phyloP scores from a whole-genome alignment of 2,113 vertebrate genomes.

The Corythoichthys intestinalis region DNA sequence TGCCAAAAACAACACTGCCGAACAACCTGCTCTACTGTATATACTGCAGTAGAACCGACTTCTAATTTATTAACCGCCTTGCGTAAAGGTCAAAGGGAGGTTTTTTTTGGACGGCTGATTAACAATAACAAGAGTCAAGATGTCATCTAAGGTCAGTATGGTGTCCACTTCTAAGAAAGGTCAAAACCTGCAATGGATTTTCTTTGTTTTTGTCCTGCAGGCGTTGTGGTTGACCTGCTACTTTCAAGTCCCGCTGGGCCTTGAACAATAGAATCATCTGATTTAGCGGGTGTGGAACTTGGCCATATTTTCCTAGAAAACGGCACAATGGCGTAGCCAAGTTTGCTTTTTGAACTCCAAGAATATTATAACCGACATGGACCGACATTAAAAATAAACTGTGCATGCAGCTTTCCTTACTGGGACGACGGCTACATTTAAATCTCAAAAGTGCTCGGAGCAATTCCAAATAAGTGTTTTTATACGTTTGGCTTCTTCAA shows the following conservation, averaged over 20 bases:
- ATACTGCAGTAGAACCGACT: too few species aligned
- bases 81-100: background rate
- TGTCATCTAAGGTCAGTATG: background rate
- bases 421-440: background rate
- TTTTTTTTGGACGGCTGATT: background rate
- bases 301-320: slow-evolving; percentile 9
- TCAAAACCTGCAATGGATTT: background rate
- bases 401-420: background rate
- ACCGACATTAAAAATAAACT: background rate
- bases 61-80: background rate
- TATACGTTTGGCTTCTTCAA: background rate
- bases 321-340: background rate
- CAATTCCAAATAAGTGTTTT: background rate
- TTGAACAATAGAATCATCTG: slow-evolving; percentile 1
- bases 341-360: slow-evolving; percentile 7
- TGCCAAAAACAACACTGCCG: too few species aligned
- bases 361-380: background rate
- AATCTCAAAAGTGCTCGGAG: background rate
- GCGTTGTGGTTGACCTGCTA: background rate
- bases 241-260: background rate
- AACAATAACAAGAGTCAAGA: background rate
- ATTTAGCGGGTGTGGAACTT: background rate
- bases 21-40: too few species aligned
- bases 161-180: background rate
- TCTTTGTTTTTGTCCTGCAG: background rate